Base-by-base conservation (phyloP, 2,113 vertebrate species). In the Cyanocitta stelleri region DNA sequence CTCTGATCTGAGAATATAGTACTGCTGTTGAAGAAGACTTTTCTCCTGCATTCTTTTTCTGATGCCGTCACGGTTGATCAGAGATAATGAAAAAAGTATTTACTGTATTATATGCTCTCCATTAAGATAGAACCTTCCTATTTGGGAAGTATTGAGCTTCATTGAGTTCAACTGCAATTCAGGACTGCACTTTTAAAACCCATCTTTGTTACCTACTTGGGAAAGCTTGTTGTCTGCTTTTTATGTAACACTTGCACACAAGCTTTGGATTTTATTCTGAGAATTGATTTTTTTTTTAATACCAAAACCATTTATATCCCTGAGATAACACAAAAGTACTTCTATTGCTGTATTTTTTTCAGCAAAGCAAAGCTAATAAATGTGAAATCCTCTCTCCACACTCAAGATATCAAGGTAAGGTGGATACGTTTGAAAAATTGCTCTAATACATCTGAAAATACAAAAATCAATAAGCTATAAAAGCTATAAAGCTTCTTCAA, bases 391-490 rank as follows among this genome's bases (percentile, higher is more conserved):
- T 97, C 71, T 98, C 88, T 96, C 77, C 84, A 96, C 94, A 96
- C 95, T 98, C 96, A 97, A 98, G 96, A 97, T 97, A 98, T 95
- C 97, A 98, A 97, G 94, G 95, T 95, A 97, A 97, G 97, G 95
- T 5, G 30, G 96, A 97, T 98, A 96, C 54, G 0, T 98, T 98
- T 98, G 98, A 98, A 98, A 98, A 98, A 98, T 97, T 97, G 97
- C 96, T 97, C 94, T 98, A 98, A 98, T 97, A 97, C 87, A 93
- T 97, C 96, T 97, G 97, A 98, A 98, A 98, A 98, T 97, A 98
- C 89, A 98, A 98, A 98, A 98, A 98, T 98, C 98, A 98, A 98
- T 98, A 98, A 97, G 93, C 93, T 97, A 97, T 97, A 98, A 98
- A 97, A 98, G 92, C 97, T 96, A 97, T 97, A 98, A 98, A 94